Evolutionary conservation across 2,888 invertebrate genomes (phyloP).

Genomic region (Caradrina clavipalpis): DNA sequence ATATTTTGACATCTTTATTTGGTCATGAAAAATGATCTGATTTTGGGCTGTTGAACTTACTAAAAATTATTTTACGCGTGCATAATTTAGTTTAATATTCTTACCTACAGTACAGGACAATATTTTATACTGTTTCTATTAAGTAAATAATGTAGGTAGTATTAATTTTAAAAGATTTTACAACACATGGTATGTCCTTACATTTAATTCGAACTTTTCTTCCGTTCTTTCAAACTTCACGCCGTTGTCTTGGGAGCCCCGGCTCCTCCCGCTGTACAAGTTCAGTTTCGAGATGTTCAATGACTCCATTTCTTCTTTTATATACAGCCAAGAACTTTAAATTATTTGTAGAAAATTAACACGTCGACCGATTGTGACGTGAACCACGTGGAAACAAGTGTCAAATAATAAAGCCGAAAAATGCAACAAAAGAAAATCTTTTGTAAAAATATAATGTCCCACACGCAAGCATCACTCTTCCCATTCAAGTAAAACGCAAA

Average conservation of each 20-base stretch:
- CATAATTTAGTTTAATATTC: not conserved
- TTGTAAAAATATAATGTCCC: slow-evolving; percentile 57
- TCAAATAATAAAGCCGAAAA: slow-evolving; percentile 77
- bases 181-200: slow-evolving; percentile 70
- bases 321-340: slow-evolving; percentile 70
- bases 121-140: slow-evolving; percentile 10
- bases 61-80: not conserved
- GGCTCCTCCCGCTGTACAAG: slow-evolving; percentile 82
- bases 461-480: slow-evolving; percentile 68
- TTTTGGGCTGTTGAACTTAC: slow-evolving; percentile 14
- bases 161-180: slow-evolving; percentile 9
- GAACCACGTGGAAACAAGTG: slow-evolving; percentile 89
- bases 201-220: slow-evolving; percentile 77
- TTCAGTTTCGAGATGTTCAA: slow-evolving; percentile 87
- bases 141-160: not conserved
- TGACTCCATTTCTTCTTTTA: slow-evolving; percentile 81
- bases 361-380: slow-evolving; percentile 86
- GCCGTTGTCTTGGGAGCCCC: slow-evolving; percentile 73
- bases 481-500: slow-evolving; percentile 62
- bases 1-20: slow-evolving; percentile 58
- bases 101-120: not conserved
- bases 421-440: slow-evolving; percentile 65
- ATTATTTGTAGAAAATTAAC: slow-evolving; percentile 77
- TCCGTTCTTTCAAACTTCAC: slow-evolving; percentile 75
- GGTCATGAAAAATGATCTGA: slow-evolving; percentile 70